These are phyloP conservation scores for Chymomyza procnemis DNA, from an alignment of 2,888 invertebrate species.

Conservation along the genomic window DNA sequence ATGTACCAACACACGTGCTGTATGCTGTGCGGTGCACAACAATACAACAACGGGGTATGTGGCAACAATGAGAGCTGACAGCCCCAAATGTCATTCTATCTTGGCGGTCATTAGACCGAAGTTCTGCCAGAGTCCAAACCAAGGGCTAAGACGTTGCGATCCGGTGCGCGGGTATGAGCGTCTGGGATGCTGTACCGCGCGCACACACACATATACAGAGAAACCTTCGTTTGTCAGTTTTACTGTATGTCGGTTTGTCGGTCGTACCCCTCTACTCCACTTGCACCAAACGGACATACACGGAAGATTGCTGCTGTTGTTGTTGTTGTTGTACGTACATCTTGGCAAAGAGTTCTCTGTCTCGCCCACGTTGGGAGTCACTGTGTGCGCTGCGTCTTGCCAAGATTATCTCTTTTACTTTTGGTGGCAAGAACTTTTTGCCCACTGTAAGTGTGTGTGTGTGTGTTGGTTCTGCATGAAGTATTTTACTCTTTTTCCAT, in stretches of 20 bases:
- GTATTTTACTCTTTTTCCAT: slow-evolving; percentile 68
- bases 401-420: slow-evolving; percentile 72
- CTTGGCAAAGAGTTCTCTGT: slow-evolving; percentile 48
- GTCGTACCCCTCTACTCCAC: background rate
- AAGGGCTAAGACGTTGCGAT: background rate
- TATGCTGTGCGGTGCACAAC: background rate
- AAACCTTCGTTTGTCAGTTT: slow-evolving; percentile 3
- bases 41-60: background rate
- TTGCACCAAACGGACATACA: background rate
- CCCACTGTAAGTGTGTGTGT: slow-evolving; percentile 10
- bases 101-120: slow-evolving; percentile 74
- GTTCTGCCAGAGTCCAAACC: slow-evolving; percentile 43
- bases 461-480: slow-evolving; percentile 68
- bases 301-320: slow-evolving; percentile 29
- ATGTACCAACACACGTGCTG: slow-evolving; percentile 9
- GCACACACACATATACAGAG: slow-evolving; percentile 4
- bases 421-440: slow-evolving; percentile 70
- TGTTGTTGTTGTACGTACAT: slow-evolving; percentile 15
- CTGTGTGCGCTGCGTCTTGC: slow-evolving; percentile 46
- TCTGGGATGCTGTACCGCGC: too few species aligned
- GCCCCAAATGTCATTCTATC: slow-evolving; percentile 75
- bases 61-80: slow-evolving; percentile 71
- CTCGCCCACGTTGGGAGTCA: background rate
- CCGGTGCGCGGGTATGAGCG: background rate
- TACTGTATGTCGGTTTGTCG: background rate